Percentiles rank a stretch among this genome's conserved stretches.
Conservation (phyloP, 2,797 vertebrate genomes). For the Synaphobranchus kaupii region DNA sequence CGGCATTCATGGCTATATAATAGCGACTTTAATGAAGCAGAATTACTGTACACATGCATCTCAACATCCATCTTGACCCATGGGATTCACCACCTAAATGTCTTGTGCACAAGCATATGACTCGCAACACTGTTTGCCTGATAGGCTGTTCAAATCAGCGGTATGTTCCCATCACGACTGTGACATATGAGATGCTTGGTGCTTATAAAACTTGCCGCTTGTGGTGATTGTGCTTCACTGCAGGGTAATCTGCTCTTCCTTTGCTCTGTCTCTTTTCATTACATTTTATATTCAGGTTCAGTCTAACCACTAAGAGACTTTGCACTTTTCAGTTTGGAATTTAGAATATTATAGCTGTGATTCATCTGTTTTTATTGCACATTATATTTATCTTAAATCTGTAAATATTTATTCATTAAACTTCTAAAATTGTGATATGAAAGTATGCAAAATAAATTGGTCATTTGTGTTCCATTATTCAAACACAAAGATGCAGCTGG, state of each 20-base stretch:
- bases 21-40: slow-evolving; percentile 34
- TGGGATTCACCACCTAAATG: not conserved
- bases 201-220: not conserved
- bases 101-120: not conserved
- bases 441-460: not conserved
- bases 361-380: not conserved
- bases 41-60: slow-evolving; percentile 29
- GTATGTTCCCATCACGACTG: not conserved
- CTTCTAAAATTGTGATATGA: not conserved
- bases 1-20: slow-evolving; percentile 46
- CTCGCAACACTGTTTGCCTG: not conserved
- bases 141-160: not conserved
- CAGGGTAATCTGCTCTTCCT: not conserved
- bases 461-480: not conserved
- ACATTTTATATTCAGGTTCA: not conserved
- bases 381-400: not conserved
- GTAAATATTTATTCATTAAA: not conserved
- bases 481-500: not conserved
- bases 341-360: not conserved
- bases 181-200: not conserved
- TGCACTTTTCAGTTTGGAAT: not conserved
- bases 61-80: not conserved
- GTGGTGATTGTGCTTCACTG: not conserved
- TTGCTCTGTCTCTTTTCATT: not conserved
- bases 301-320: not conserved